Percentiles rank a stretch among this genome's conserved stretches.
Conservation (phyloP, 1,140 invertebrate species). For the Gryllus bimaculatus region DNA sequence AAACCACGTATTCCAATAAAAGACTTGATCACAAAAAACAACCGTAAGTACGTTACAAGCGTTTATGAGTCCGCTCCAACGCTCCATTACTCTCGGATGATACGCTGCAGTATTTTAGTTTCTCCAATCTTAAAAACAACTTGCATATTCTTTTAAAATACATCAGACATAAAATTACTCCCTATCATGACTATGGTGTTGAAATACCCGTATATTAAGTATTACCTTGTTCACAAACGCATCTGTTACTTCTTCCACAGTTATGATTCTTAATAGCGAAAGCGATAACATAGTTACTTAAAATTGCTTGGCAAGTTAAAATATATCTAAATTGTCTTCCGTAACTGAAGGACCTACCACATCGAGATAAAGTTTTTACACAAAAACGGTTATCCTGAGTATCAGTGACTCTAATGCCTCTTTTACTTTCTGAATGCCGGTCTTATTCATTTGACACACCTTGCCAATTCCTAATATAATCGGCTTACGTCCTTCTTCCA, state of each 20-base stretch:
- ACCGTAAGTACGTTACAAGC: constrained; percentile 27
- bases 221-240: constrained; percentile 28
- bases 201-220: constrained; percentile 27
- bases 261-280: constrained; percentile 25
- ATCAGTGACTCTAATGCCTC: constrained; percentile 26
- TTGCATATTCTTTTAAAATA: constrained; percentile 26
- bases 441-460: constrained; percentile 30
- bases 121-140: constrained; percentile 28
- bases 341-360: too few relatives aligned
- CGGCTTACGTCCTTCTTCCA: constrained; percentile 28
- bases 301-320: constrained; percentile 29
- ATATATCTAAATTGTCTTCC: constrained; percentile 28
- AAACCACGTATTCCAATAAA: constrained; percentile 31
- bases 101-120: constrained; percentile 26
- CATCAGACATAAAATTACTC: constrained; percentile 26
- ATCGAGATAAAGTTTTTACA: constrained; percentile 26
- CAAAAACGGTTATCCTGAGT: constrained; percentile 20
- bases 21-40: constrained; percentile 24
- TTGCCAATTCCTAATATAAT: constrained; percentile 29
- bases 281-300: constrained; percentile 28
- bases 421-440: constrained; percentile 15
- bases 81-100: constrained; percentile 28
- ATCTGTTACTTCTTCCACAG: constrained; percentile 27
- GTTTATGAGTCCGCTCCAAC: constrained; percentile 27
- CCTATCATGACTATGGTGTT: constrained; percentile 29